Percentiles rank a stretch among this genome's conserved stretches.
Evolutionary conservation across 2,888 invertebrate species (phyloP).

Genomic region (Epistrophe grossulariae): DNA sequence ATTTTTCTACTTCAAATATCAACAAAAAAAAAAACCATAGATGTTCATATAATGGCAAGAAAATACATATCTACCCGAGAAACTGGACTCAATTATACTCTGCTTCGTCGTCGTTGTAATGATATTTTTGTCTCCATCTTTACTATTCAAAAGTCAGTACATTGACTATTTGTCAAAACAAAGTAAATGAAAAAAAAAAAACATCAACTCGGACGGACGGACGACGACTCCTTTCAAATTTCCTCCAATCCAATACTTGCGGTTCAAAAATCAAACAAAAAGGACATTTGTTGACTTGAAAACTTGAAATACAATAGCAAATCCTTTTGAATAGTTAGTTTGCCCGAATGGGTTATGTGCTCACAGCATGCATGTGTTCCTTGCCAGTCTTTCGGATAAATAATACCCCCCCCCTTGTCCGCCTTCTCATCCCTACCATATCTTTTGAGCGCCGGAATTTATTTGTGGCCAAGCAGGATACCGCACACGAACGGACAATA

Average conservation of each 20-base stretch:
- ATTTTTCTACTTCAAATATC: too few relatives aligned
- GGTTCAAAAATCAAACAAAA: conserved; percentile 36
- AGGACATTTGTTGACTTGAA: conserved; percentile 52
- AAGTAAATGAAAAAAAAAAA: neutral
- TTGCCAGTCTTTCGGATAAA: conserved; percentile 6
- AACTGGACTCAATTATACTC: neutral
- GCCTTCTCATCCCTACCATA: neutral
- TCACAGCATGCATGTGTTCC: conserved; percentile 4
- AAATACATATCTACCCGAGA: neutral
- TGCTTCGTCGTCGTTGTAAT: neutral
- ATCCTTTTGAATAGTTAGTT: conserved; percentile 59
- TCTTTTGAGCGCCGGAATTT: conserved; percentile 46
- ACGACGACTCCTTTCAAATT: conserved; percentile 1
- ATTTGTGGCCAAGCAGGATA: conserved; percentile 63
- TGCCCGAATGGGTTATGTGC: conserved; percentile 21
- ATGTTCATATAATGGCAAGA: too few relatives aligned
- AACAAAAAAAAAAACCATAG: too few relatives aligned
- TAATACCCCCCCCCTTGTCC: neutral
- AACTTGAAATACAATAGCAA: conserved; percentile 53
- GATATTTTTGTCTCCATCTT: neutral
- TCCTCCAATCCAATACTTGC: conserved; percentile 14
- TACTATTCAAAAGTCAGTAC: neutral
- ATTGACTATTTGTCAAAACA: neutral
- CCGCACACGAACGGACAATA: conserved; percentile 52
- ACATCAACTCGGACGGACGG: neutral